Conservation (phyloP, 1,140 invertebrate species). For the Drosophila nikananu region DNA sequence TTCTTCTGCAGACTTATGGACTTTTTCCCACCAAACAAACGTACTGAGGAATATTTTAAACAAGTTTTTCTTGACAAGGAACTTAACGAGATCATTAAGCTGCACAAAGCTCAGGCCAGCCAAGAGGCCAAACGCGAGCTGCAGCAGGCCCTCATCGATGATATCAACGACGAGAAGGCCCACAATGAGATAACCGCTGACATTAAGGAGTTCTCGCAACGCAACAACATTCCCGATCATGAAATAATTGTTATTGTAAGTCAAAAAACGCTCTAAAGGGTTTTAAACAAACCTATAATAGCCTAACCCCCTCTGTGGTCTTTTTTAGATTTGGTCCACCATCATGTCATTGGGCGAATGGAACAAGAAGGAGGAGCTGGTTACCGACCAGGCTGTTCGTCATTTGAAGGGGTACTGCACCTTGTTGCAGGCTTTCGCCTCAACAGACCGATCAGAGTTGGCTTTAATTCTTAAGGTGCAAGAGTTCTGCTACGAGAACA, state of each 20-base stretch:
- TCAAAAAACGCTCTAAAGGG: conserved; percentile 10
- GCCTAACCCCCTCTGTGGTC: too few relatives aligned
- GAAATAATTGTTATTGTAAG: conserved; percentile 93
- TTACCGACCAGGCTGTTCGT: conserved; percentile 97
- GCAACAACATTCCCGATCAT: conserved; percentile 94
- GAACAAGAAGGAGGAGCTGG: conserved; percentile 99
- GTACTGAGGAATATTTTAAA: conserved; percentile 95
- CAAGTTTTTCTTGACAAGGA: conserved; percentile 94
- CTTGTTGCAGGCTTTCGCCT: conserved; percentile 94
- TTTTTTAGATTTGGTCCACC: conserved; percentile 93
- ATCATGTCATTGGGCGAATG: conserved; percentile 98
- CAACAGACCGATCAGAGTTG: conserved; percentile 93
- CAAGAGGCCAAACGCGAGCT: conserved; percentile 94
- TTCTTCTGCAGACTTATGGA: conserved; percentile 91
- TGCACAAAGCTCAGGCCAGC: conserved; percentile 95
- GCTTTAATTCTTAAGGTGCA: conserved; percentile 96
- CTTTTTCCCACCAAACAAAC: conserved; percentile 96
- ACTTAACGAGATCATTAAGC: conserved; percentile 94
- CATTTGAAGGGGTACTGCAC: conserved; percentile 94
- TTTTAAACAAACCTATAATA: neutral
- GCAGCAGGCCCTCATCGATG: conserved; percentile 91
- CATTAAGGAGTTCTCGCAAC: conserved; percentile 93
- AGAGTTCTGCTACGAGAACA: conserved; percentile 99
- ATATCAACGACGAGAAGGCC: conserved; percentile 92
- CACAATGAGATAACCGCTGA: conserved; percentile 93